Conservation (phyloP, 2,797 vertebrate species). For the Carapus acus region DNA sequence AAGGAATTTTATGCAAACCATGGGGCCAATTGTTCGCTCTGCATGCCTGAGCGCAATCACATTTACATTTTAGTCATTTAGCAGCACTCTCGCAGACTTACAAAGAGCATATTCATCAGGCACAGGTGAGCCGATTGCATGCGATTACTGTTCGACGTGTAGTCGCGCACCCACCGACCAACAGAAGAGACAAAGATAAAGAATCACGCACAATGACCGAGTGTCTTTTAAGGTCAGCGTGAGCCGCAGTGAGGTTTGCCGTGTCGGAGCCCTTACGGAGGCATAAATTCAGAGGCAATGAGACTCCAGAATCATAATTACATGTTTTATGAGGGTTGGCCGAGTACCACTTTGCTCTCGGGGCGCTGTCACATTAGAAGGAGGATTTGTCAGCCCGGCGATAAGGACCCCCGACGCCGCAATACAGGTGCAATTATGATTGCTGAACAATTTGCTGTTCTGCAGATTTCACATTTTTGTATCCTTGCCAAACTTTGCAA, state of each 20-base stretch:
- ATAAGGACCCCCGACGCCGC: too few species aligned
- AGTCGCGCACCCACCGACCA: slow-evolving; percentile 1
- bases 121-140: slow-evolving; percentile 20
- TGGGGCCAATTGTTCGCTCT: slow-evolving; percentile 23
- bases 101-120: slow-evolving; percentile 20
- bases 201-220: neutral
- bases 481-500: too few species aligned
- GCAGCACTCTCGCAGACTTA: neutral
- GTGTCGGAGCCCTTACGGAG: slow-evolving; percentile 5
- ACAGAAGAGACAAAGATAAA: neutral
- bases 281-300: slow-evolving; percentile 25
- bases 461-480: too few species aligned
- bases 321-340: slow-evolving; percentile 16
- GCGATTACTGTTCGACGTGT: neutral
- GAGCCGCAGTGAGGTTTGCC: slow-evolving; percentile 4
- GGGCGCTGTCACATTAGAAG: slow-evolving; percentile 21
- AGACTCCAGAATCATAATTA: slow-evolving; percentile 34
- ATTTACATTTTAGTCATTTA: slow-evolving; percentile 39
- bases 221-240: slow-evolving; percentile 7
- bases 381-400: slow-evolving; percentile 7
- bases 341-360: slow-evolving; percentile 13
- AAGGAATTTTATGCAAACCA: slow-evolving; percentile 35
- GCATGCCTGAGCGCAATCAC: slow-evolving; percentile 45
- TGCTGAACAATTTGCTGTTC: too few species aligned
- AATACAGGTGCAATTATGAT: too few species aligned